Conservation (phyloP, 2,113 vertebrate species). For the Barnardius zonarius region DNA sequence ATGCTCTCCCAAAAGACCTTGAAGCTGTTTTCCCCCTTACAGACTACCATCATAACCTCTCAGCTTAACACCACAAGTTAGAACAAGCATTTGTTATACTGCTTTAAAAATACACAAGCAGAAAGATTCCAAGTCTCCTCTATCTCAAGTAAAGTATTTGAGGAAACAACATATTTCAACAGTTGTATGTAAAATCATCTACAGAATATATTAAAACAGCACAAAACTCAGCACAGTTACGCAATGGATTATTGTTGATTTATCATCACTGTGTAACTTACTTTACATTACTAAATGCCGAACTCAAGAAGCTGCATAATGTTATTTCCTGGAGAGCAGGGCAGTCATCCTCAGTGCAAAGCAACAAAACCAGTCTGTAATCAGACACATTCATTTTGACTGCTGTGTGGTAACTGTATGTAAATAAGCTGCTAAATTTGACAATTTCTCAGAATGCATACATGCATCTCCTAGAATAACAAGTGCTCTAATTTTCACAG, state of each 20-base stretch:
- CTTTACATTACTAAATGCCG: not conserved
- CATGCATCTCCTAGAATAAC: fast-evolving
- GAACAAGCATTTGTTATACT: not conserved
- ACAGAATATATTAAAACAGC: not conserved
- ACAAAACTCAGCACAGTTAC: not conserved
- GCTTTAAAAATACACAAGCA: not conserved
- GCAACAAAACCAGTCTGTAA: not conserved
- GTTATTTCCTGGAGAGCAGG: not conserved
- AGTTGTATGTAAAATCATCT: not conserved
- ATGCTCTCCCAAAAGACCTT: not conserved
- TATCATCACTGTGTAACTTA: not conserved
- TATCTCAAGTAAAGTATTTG: not conserved
- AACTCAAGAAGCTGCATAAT: not conserved
- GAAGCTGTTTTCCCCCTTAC: not conserved
- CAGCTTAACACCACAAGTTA: not conserved
- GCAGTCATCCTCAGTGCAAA: not conserved
- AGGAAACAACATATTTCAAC: not conserved
- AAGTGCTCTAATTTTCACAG: not conserved
- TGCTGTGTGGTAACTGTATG: not conserved
- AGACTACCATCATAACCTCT: not conserved
- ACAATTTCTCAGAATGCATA: not conserved
- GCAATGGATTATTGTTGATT: not conserved
- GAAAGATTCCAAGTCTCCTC: not conserved
- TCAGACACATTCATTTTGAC: fast-evolving
- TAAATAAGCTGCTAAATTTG: not conserved